Conservation (phyloP, 2,113 vertebrate genomes). For the Dasyornis broadbenti region DNA sequence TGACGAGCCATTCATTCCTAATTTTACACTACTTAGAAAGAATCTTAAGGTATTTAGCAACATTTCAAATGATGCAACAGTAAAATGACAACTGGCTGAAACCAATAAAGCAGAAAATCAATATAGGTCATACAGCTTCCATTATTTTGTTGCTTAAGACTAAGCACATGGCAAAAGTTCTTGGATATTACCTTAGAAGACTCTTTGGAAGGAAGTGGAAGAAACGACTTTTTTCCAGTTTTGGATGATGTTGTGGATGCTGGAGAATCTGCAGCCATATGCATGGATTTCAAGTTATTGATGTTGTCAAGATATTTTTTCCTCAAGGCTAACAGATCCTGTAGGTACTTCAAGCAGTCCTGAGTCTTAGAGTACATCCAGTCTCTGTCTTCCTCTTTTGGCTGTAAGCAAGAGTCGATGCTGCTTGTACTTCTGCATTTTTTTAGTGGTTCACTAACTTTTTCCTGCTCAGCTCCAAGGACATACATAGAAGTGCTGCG, state of each 20-base stretch:
- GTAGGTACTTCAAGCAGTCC: conserved; percentile 90
- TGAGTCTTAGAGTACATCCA: conserved; percentile 90
- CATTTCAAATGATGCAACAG: neutral
- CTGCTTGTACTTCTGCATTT: conserved; percentile 85
- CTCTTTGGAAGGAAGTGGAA: conserved; percentile 50
- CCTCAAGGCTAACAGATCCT: conserved; percentile 88
- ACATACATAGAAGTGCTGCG: conserved; percentile 92
- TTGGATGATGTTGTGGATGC: conserved; percentile 52
- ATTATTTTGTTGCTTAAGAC: neutral
- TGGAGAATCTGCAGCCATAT: conserved; percentile 35
- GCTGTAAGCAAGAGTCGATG: conserved; percentile 77
- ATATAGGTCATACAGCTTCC: neutral
- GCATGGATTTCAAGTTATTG: conserved; percentile 73
- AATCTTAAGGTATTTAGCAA: neutral
- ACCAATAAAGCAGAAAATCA: neutral
- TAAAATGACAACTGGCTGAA: neutral
- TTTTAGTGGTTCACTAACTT: conserved; percentile 76
- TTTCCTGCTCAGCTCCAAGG: conserved; percentile 75
- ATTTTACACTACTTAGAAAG: neutral
- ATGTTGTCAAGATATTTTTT: conserved; percentile 84
- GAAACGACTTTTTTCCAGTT: conserved; percentile 67
- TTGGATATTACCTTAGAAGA: conserved; percentile 64
- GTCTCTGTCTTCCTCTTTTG: conserved; percentile 84
- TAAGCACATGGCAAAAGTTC: neutral
- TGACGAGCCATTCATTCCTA: neutral